These are phyloP conservation scores for Eilema depressum DNA, from an alignment of 2,888 invertebrate genomes.

Conservation along the genomic window DNA sequence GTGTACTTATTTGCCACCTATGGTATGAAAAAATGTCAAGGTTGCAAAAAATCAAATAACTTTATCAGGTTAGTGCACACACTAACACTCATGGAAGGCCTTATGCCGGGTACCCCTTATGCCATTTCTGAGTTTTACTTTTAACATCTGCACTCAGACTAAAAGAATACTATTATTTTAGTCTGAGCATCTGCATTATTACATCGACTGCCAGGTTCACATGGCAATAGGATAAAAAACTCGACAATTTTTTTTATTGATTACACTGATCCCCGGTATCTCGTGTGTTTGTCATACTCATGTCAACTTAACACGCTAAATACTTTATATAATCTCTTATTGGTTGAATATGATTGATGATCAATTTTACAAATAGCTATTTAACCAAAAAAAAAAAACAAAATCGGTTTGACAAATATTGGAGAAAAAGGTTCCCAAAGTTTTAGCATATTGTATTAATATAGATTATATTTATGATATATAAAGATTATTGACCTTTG, in stretches of 20 bases:
- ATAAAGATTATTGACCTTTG: conserved; percentile 12
- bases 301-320: not conserved
- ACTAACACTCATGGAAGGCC: too few species aligned
- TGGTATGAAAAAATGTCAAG: too few species aligned
- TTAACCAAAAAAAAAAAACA: not conserved
- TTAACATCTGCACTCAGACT: too few species aligned
- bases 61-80: too few species aligned
- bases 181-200: not conserved
- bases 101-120: too few species aligned
- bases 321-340: not conserved
- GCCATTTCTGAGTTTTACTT: too few species aligned
- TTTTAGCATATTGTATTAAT: not conserved
- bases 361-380: not conserved
- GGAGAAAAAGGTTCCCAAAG: not conserved
- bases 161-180: too few species aligned
- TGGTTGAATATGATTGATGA: not conserved
- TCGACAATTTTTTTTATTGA: not conserved
- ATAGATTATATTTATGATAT: not conserved
- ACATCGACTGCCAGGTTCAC: not conserved
- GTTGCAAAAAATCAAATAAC: too few species aligned
- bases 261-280: not conserved
- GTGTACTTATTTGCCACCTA: too few species aligned
- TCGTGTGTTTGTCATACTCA: not conserved
- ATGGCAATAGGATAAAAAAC: not conserved
- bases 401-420: not conserved